Base-by-base conservation (phyloP, 2,797 vertebrate genomes). In the Neosalanx taihuensis region DNA sequence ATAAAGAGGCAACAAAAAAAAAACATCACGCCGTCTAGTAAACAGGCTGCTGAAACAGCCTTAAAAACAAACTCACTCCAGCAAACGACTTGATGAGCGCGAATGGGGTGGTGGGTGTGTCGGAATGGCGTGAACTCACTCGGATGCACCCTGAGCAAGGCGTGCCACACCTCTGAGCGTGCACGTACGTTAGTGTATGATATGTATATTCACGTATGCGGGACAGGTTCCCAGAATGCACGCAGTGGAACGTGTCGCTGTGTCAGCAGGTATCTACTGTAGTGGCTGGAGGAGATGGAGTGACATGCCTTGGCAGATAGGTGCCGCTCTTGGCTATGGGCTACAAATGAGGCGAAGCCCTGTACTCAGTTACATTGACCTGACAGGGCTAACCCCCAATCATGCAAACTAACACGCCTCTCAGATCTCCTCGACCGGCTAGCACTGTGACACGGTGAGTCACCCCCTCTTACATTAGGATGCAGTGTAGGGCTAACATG, bases 1-100 rank as follows among this genome's bases (percentile, higher is more conserved):
- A 80, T 85, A 73, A 79, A 79, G 70, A 68, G 88, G 86, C 86
- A 89, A 89, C 1, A 26, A 26, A 26, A 26, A 26, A 89, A 83
- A 85, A 89, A 88, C 67, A 83, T 76, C 77, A 81, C 74, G 76
- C 75, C 77, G 58, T 73, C 74, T 83, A 77, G 79, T 83, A 77
- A 84, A 85, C 74, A 83, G 80, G 76, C 84, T 80, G 69, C 85
- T 65, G 66, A 59, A 75, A 84, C 76, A 74, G 65, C 79, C 78
- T 83, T 41, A 81, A 75, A 64, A 82, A 74, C 67, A 68, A 84
- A 79, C 70, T 68, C 71, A 72, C 72, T 77, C 37, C 49, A 73
- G 56, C 76, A 72, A 73, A 80, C 64, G 30, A 79, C 68, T 69
- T 70, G 62, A 82, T 72, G 68, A 82, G 70, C 74, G 75, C 73